Evolutionary conservation across 2,797 vertebrate species (phyloP).

Genomic region (Myiotriccus ornatus): DNA sequence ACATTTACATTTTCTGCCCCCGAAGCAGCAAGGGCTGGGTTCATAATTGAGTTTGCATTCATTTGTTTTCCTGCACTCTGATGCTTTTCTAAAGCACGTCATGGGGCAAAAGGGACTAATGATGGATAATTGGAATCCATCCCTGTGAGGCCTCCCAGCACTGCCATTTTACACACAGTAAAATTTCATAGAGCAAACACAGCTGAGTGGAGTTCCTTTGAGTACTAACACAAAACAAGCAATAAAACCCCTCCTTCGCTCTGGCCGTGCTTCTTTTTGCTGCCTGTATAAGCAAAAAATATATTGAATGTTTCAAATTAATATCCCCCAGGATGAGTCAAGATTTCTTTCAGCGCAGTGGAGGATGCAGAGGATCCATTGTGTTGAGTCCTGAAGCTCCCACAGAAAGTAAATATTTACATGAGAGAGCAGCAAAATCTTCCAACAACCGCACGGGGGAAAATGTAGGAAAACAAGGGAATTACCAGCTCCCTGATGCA

Average conservation of each 20-base stretch:
- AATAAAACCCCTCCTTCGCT: neutral
- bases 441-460: rapidly evolving
- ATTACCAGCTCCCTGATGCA: rapidly evolving
- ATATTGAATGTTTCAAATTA: neutral
- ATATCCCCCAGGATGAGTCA: neutral
- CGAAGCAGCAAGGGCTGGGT: conserved; percentile 8
- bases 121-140: neutral
- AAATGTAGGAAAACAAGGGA: neutral
- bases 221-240: neutral
- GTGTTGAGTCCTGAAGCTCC: neutral
- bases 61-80: conserved; percentile 30
- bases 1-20: conserved; percentile 11
- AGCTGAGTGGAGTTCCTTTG: neutral
- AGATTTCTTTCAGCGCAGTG: neutral
- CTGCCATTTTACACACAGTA: neutral
- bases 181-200: neutral
- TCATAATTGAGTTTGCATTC: conserved; percentile 43
- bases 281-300: neutral
- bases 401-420: neutral
- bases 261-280: neutral
- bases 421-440: neutral
- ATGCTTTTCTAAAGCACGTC: conserved; percentile 38
- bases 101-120: conserved; percentile 31
- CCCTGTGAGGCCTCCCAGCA: neutral
- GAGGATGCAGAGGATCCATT: neutral